phyloP scores from a whole-genome alignment of 2,113 vertebrate genomes.

The Zeus faber region DNA sequence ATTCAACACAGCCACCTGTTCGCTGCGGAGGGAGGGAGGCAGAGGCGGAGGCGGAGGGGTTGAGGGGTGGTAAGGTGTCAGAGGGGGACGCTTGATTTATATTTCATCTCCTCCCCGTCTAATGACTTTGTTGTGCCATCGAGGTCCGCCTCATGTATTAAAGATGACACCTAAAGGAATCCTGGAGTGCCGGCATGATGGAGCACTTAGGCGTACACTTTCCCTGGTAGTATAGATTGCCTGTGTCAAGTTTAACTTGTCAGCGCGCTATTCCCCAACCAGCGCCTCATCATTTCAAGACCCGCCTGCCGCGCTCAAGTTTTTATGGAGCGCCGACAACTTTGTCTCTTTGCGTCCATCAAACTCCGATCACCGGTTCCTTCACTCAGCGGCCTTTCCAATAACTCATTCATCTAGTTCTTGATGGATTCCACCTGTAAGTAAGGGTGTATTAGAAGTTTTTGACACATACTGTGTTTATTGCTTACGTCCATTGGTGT shows the following conservation, averaged over 20 bases:
- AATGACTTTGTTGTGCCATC: constrained; percentile 64
- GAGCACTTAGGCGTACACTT: constrained; percentile 58
- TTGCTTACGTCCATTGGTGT: background rate
- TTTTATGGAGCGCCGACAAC: constrained; percentile 31
- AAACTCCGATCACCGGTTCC: constrained; percentile 1
- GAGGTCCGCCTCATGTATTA: constrained; percentile 63
- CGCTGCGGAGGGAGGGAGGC: constrained; percentile 57
- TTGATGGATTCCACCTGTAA: too few relatives aligned
- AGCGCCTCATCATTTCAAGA: constrained; percentile 37
- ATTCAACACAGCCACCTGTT: constrained; percentile 78
- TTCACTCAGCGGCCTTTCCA: constrained; percentile 3
- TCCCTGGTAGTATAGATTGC: constrained; percentile 53
- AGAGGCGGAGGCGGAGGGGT: too few relatives aligned
- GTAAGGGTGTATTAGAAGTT: too few relatives aligned
- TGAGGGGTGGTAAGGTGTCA: constrained; percentile 15
- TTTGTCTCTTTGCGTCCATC: constrained; percentile 17
- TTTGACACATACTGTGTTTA: background rate
- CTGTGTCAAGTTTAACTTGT: constrained; percentile 62
- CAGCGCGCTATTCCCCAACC: constrained; percentile 48
- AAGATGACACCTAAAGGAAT: constrained; percentile 71
- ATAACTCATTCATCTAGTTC: background rate
- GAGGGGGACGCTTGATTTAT: constrained; percentile 71
- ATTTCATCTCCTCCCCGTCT: constrained; percentile 72
- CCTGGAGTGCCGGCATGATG: constrained; percentile 55
- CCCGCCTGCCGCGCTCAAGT: constrained; percentile 52